Conservation (phyloP, 2,797 vertebrate genomes). For the Takifugu ocellatus region DNA sequence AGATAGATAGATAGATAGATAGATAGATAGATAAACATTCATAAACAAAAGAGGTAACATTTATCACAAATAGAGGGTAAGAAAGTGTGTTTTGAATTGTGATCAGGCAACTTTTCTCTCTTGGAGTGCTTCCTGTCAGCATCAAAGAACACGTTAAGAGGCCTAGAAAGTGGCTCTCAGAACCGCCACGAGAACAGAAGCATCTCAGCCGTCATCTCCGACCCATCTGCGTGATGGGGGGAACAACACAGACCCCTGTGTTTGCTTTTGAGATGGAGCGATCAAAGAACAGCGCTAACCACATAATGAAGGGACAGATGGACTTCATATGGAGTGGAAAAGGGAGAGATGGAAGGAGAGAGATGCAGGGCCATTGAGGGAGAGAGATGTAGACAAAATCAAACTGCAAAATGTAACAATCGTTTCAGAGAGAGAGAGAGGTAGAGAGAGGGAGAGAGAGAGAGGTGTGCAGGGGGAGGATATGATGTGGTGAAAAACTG, state of each 20-base stretch:
- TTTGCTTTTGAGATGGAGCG: constrained; percentile 76
- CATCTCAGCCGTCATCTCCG: constrained; percentile 67
- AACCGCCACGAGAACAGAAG: constrained; percentile 65
- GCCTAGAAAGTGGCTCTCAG: constrained; percentile 61
- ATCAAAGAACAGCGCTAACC: constrained; percentile 77
- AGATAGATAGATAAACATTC: constrained; percentile 27
- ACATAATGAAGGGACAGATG: constrained; percentile 74
- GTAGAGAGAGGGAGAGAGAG: constrained; percentile 6
- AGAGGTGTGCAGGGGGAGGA: constrained; percentile 49
- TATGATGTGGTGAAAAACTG: constrained; percentile 78
- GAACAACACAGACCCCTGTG: constrained; percentile 69
- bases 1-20: constrained; percentile 10
- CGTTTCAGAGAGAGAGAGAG: constrained; percentile 48
- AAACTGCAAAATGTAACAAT: constrained; percentile 75
- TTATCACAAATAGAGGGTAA: constrained; percentile 10
- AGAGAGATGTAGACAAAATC: constrained; percentile 66
- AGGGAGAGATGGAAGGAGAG: constrained; percentile 19
- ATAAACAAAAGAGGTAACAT: constrained; percentile 21
- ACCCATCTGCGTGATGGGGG: constrained; percentile 62
- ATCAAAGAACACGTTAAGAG: constrained; percentile 75
- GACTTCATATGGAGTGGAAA: constrained; percentile 66
- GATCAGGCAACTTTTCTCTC: constrained; percentile 60
- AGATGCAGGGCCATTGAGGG: constrained; percentile 12
- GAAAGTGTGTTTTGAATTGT: constrained; percentile 49
- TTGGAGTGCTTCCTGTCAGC: constrained; percentile 61